Evolutionary conservation across 1,140 invertebrate genomes (phyloP), one percentile per base, ranked within the genome.

Genomic region (Maniola jurtina): DNA sequence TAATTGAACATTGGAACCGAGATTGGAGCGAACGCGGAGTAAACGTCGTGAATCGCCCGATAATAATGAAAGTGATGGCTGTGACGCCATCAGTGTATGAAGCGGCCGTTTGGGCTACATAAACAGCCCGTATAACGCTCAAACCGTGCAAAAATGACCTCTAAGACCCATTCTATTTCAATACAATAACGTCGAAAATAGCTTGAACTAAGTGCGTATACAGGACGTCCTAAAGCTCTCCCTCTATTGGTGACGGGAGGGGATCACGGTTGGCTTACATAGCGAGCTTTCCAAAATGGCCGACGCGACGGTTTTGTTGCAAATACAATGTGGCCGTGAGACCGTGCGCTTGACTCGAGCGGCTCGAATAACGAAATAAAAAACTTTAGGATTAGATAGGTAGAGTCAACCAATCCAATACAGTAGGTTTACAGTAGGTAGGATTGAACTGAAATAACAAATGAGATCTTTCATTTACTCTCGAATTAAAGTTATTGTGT

Each of bases 61-160:
- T 90, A 89, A 90, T 90, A 90, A 90, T 89, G 88, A 89, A 89
- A 88, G 85, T 87, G 85, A 90, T 88, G 85, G 85, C 82, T 71
- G 78, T 81, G 81, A 83, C 85, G 88, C 83, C 86, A 83, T 87
- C 84, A 81, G 80, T 86, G 86, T 89, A 90, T 90, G 85, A 89
- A 90, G 86, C 85, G 85, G 77, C 85, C 80, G 85, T 90, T 90
- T 90, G 77, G 88, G 88, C 85, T 86, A 90, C 87, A 89, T 90
- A 88, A 90, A 90, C 88, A 90, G 83, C 75, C 86, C 80, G 84
- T 90, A 88, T 86, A 83, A 78, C 76, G 72, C 71, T 71, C 62
- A 68, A 65, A 77, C 76, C 79, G 73, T 55, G 66, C 68, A 63
- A 75, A 76, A 67, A 60, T 61, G 59, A 77, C 45, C 64, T 63